Base-by-base conservation (phyloP, 2,888 invertebrate genomes). In the Stenurella melanura region DNA sequence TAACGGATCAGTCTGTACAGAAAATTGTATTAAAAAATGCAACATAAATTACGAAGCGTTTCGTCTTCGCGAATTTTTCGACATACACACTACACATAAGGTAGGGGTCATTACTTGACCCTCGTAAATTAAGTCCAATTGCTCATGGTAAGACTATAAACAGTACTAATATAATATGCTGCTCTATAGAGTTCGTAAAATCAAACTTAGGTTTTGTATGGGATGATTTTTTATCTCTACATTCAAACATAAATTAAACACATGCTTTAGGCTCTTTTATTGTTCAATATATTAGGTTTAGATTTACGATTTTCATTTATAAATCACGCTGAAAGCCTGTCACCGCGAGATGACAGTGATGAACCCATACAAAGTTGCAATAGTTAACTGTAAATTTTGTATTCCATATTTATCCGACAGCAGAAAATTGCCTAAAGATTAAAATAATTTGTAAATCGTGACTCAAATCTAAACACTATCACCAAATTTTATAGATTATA, bases 61-160 rank as follows among this genome's bases (percentile, higher is more conserved):
- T 12, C 18, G 12, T 42, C 42, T 1, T 42, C 42, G 64, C 21
- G 42, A 15, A 64, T 70, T 60, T 60, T 56, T 60, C 42, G 60
- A 70, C 38, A 10, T 17, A 42, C 30, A 60, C 70, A 38, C 69
- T 34, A 19, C 68, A 30, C 58, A 60, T 58, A 26, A 70, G 70
- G 60, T 70, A 60, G n/a, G 60, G 70, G 70, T 70, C 70, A 70
- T 7, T 19, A 42, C 21, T 60, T 70, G 70, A 60, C 70, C 70
- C 38, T 21, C 70, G 60, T 70, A 60, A 70, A 70, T 70, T 70
- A 70, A n/a, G 15, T 60, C 58, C 58, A 70, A 70, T 70, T 70
- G 50, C 70, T 60, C 70, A 26, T 26, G 19, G 42, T n/a, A 50
- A 70, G 70, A 12, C 60, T 60, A 60, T 70, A 70, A 70, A 70